Base-by-base conservation (phyloP, 2,797 vertebrate species). In the Salmo trutta region DNA sequence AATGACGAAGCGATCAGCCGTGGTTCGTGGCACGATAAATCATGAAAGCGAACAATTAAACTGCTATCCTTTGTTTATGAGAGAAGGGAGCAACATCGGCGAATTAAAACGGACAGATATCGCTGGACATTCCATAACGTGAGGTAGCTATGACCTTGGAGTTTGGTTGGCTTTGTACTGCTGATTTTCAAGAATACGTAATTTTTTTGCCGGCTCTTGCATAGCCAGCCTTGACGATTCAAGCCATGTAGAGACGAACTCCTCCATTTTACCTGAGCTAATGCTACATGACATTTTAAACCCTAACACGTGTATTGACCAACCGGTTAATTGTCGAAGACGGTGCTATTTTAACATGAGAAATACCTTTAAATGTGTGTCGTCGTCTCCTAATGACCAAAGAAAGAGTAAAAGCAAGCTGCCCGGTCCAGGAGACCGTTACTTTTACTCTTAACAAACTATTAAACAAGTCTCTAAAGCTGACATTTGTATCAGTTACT, bases 111-210 rank as follows among this genome's bases (percentile, higher is more conserved):
- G 5, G 73, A 69, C 72, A 19, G 0, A 27, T 76, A 75, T 68
- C 65, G 4, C 1, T 65, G 62, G 71, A 76, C 15, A 59, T 52
- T 59, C 59, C 29, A 1, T n/a, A 53, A 75, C 75, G 76, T 27
- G 33, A 85, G 86, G 86, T 87, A 85, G 84, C 80, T 87, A 83
- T 62, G 81, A 64, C 71, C 27, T 72, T 31, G 29, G 0, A 16
- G 15, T 53, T 1, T 52, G n/a, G 59, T 54, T 54, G 31, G 47
- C 47, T 71, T 68, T 33, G 56, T 59, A 33, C 8, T 3, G 27
- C 14, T 33, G 19, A 71, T 15, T 29, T 65, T 4, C 54, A 16
- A 8, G 24, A 52, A 56, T n/a, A 24, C 47, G 62, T 47, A 73
- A 68, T 73, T 65, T 77, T 77, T 7, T 19, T 27, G 41, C 29